A percentile compares a stretch with the other conserved stretches of the same genome.
phyloP scores from a whole-genome alignment of 1,140 invertebrate species.

The Drosophila bifasciata region DNA sequence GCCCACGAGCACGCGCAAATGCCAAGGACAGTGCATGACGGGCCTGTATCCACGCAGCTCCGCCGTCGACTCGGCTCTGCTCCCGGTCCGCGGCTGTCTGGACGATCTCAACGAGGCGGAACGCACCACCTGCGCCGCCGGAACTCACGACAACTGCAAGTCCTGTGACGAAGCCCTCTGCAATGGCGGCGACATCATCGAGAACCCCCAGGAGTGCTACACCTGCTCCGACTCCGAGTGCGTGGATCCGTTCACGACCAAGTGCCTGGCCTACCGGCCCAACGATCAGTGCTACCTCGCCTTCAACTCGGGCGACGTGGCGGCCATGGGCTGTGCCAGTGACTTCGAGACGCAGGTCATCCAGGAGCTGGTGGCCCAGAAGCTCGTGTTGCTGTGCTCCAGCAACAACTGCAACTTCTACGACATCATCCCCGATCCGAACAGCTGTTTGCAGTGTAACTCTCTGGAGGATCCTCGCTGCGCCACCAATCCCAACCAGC shows the following conservation, averaged over 20 bases:
- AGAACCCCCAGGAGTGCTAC: constrained; percentile 58
- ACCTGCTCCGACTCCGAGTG: constrained; percentile 44
- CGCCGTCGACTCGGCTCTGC: constrained; percentile 55
- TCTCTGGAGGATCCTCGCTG: constrained; percentile 59
- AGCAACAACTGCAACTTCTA: constrained; percentile 62
- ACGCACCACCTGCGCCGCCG: constrained; percentile 45
- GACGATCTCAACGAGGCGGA: constrained; percentile 70
- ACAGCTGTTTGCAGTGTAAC: constrained; percentile 59
- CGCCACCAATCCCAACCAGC: constrained; percentile 71
- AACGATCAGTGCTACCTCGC: constrained; percentile 67
- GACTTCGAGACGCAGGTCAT: constrained; percentile 66
- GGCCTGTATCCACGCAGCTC: constrained; percentile 75
- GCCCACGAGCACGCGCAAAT: constrained; percentile 53
- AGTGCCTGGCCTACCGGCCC: constrained; percentile 59
- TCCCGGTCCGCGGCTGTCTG: constrained; percentile 69
- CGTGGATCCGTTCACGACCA: constrained; percentile 5
- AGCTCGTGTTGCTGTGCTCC: constrained; percentile 56
- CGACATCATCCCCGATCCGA: constrained; percentile 22
- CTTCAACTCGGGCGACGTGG: constrained; percentile 40
- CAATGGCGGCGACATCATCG: constrained; percentile 50
- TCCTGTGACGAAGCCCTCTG: constrained; percentile 55
- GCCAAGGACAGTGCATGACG: constrained; percentile 67
- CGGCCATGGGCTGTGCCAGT: constrained; percentile 71
- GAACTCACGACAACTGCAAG: constrained; percentile 46
- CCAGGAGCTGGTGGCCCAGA: constrained; percentile 58